A percentile compares a stretch with the other conserved stretches of the same genome.
Evolutionary conservation across 2,113 vertebrate species (phyloP).

Genomic region (Saguinus midas): DNA sequence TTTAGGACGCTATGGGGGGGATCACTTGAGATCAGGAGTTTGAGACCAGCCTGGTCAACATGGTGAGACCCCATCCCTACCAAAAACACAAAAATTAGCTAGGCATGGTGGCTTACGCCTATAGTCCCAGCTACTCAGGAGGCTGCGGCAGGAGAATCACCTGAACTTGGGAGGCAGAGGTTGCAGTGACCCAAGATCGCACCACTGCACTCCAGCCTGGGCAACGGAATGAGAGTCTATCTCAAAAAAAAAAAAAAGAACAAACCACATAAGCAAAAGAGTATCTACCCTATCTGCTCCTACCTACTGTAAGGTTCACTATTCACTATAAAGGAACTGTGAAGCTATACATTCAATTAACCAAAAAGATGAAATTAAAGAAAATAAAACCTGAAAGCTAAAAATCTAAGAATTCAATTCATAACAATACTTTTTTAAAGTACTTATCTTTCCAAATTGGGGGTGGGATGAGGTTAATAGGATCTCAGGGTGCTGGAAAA

Average conservation of each 20-base stretch:
- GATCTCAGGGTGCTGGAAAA: neutral
- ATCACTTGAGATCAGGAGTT: too few relatives aligned
- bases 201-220: too few relatives aligned
- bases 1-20: too few relatives aligned
- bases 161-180: too few relatives aligned
- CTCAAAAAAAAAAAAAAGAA: too few relatives aligned
- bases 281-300: neutral
- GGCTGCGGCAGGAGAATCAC: too few relatives aligned
- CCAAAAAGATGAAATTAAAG: slow-evolving; percentile 31
- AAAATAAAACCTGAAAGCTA: slow-evolving; percentile 3
- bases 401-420: slow-evolving; percentile 31
- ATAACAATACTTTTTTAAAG: neutral
- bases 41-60: too few relatives aligned
- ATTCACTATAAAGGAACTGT: neutral
- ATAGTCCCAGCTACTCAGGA: too few relatives aligned
- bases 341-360: neutral
- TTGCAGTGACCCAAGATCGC: too few relatives aligned
- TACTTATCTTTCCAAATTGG: neutral
- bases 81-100: too few relatives aligned
- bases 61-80: too few relatives aligned
- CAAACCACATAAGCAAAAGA: neutral
- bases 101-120: rapidly evolving
- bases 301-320: neutral
- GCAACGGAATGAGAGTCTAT: too few relatives aligned
- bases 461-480: neutral